Evolutionary conservation across 2,888 invertebrate species (phyloP).

Genomic region (Meliscaeva auricollis): DNA sequence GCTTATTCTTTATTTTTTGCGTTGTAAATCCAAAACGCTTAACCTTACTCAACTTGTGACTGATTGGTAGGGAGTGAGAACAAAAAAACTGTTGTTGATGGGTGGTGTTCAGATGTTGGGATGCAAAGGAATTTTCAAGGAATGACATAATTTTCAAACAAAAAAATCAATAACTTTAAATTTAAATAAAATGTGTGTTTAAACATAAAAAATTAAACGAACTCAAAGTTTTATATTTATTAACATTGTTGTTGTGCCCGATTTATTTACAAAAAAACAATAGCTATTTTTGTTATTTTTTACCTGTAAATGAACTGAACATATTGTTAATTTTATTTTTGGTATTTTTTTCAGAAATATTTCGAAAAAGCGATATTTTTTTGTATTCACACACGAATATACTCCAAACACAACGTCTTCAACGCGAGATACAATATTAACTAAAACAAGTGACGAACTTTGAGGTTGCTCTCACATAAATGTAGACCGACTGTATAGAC

Average conservation of each 20-base stretch:
- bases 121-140: conserved; percentile 36
- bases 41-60: conserved; percentile 47
- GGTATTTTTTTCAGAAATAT: conserved; percentile 27
- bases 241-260: background rate
- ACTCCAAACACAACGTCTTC: conserved; percentile 56
- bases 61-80: conserved; percentile 9
- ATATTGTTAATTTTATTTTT: conserved; percentile 78
- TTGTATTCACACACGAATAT: conserved; percentile 44
- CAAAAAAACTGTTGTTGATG: background rate
- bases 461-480: conserved; percentile 57
- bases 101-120: conserved; percentile 6
- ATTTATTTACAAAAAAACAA: conserved; percentile 2
- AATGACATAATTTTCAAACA: conserved; percentile 68
- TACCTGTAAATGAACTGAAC: conserved; percentile 84
- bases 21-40: conserved; percentile 18
- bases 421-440: conserved; percentile 72
- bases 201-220: background rate
- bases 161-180: conserved; percentile 40
- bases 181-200: background rate
- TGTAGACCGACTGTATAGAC: conserved; percentile 33
- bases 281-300: conserved; percentile 61
- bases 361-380: background rate
- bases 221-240: conserved; percentile 21
- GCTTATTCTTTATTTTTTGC: background rate
- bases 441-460: conserved; percentile 61